Evolutionary conservation across 1,140 invertebrate genomes (phyloP).

Genomic region (Drosophila sucinea): DNA sequence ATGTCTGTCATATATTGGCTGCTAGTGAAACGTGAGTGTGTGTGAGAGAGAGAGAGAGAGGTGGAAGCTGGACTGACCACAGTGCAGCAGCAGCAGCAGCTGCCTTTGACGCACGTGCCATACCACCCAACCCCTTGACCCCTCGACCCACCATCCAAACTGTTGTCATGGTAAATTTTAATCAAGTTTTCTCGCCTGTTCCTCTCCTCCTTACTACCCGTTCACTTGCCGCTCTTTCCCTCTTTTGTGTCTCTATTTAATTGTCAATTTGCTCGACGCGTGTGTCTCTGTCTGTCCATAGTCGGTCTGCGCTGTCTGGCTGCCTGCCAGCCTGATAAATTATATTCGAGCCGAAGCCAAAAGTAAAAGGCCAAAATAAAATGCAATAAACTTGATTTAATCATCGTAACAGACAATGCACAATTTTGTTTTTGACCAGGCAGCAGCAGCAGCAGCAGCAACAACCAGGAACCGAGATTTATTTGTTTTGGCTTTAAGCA

Average conservation of each 20-base stretch:
- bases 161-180: conserved; percentile 72
- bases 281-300: conserved; percentile 41
- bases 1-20: conserved; percentile 60
- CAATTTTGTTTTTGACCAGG: conserved; percentile 9
- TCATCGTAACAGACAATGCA: conserved; percentile 29
- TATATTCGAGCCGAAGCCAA: conserved; percentile 55
- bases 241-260: conserved; percentile 68
- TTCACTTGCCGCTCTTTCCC: neutral
- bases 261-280: conserved; percentile 73
- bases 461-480: conserved; percentile 4
- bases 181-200: conserved; percentile 72
- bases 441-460: neutral
- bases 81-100: conserved; percentile 53
- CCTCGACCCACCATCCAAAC: conserved; percentile 21
- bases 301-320: conserved; percentile 19
- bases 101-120: conserved; percentile 70
- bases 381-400: conserved; percentile 48
- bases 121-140: conserved; percentile 8
- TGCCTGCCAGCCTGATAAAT: conserved; percentile 66
- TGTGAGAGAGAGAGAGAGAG: neutral
- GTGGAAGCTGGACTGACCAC: conserved; percentile 40
- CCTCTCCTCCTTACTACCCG: conserved; percentile 22
- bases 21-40: conserved; percentile 4
- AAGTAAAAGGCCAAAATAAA: conserved; percentile 52
- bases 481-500: neutral